Evolutionary conservation across 2,113 vertebrate species (phyloP).

Genomic region (Megaleporinus macrocephalus): DNA sequence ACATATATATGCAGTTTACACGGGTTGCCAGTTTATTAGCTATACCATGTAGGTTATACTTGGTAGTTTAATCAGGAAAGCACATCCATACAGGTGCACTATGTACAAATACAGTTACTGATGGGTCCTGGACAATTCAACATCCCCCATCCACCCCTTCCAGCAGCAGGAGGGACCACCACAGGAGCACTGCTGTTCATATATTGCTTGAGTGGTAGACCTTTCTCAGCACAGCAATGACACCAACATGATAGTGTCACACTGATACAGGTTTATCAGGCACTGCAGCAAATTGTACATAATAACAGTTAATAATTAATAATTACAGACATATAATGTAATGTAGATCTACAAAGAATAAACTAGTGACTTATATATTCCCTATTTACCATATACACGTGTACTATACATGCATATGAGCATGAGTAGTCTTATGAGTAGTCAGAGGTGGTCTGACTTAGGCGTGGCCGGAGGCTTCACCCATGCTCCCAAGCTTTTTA

Average conservation of each 20-base stretch:
- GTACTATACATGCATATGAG: background rate
- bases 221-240: no score
- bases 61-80: background rate
- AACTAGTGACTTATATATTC: background rate
- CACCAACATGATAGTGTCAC: no score
- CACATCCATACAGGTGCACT: background rate
- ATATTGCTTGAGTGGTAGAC: no score
- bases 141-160: background rate
- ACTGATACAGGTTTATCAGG: no score
- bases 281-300: no score
- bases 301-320: no score
- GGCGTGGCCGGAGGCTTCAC: conserved; percentile 14
- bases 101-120: background rate
- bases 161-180: no score
- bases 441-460: conserved; percentile 37
- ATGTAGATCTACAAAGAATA: background rate
- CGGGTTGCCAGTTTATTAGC: background rate
- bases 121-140: background rate
- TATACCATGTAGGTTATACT: no score
- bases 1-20: background rate
- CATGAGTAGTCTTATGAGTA: conserved; percentile 34
- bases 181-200: no score
- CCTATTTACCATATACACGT: background rate
- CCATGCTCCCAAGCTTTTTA: conserved; percentile 40
- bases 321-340: no score